phyloP scores from a whole-genome alignment of 2,797 vertebrate species.

The Hypotaenidia philippensis region DNA sequence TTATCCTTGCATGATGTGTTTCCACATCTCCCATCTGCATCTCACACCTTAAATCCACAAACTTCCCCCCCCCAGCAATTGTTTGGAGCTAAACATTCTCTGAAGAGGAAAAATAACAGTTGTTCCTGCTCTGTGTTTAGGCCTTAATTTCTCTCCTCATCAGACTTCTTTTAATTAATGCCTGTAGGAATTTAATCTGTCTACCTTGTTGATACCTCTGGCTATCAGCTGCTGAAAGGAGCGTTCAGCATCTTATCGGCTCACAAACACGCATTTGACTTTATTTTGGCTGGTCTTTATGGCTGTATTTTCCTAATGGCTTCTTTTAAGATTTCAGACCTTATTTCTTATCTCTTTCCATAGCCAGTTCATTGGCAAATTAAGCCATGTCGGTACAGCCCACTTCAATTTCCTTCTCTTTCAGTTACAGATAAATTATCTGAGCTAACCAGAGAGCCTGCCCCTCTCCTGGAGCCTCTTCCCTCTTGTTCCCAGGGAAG shows the following conservation, averaged over 20 bases:
- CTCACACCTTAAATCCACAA: not conserved
- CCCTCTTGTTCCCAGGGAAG: not conserved
- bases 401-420: not conserved
- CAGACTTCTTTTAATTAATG: slow-evolving; percentile 64
- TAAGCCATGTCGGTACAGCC: not conserved
- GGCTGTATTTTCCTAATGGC: slow-evolving; percentile 11
- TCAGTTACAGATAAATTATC: not conserved
- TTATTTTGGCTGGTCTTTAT: not conserved
- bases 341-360: slow-evolving; percentile 6
- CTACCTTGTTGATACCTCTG: slow-evolving; percentile 59
- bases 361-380: not conserved
- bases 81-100: not conserved
- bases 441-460: not conserved
- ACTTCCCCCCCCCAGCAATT: not conserved
- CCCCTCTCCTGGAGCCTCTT: not conserved
- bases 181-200: slow-evolving; percentile 65
- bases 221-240: slow-evolving; percentile 55
- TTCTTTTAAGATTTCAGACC: slow-evolving; percentile 37
- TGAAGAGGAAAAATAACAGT: slow-evolving; percentile 17
- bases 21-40: not conserved
- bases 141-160: slow-evolving; percentile 48
- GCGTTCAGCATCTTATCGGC: slow-evolving; percentile 6
- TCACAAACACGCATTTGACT: slow-evolving; percentile 23
- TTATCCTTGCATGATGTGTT: not conserved
- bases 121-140: not conserved